These are phyloP conservation scores for Agrilus cyanescens DNA, from an alignment of 2,888 invertebrate species.

Conservation along the genomic window DNA sequence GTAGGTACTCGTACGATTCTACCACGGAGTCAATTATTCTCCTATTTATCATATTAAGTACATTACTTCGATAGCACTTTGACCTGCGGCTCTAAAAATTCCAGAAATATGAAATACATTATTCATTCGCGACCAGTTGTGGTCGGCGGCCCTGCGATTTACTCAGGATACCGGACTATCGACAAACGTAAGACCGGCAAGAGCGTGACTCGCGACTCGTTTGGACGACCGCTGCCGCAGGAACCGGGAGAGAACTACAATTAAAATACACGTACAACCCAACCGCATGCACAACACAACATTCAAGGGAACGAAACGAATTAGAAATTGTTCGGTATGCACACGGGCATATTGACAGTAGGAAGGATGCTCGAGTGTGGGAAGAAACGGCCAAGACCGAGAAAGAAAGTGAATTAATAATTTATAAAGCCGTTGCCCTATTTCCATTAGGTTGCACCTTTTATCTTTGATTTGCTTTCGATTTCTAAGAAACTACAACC, in stretches of 20 bases:
- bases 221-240: constrained; percentile 13
- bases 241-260: constrained; percentile 17
- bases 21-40: constrained; percentile 24
- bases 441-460: no score
- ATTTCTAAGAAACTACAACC: no score
- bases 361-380: no score
- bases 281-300: constrained; percentile 12
- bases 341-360: not conserved
- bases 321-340: constrained; percentile 7
- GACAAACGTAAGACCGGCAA: no score
- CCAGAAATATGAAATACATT: constrained; percentile 23
- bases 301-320: constrained; percentile 11
- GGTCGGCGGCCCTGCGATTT: constrained; percentile 7
- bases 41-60: constrained; percentile 25
- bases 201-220: not conserved
- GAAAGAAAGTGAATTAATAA: no score
- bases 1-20: constrained; percentile 6
- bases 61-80: constrained; percentile 18
- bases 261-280: constrained; percentile 19
- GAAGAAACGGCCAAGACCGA: no score
- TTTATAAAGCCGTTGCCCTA: no score
- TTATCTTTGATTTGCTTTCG: no score
- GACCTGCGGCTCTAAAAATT: constrained; percentile 19
- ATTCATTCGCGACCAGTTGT: constrained; percentile 16
- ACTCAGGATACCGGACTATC: no score